Percentiles rank a stretch among this genome's conserved stretches.
These are phyloP conservation scores for Drosophila mojavensis DNA, from an alignment of 1,140 invertebrate genomes.

Conservation along the genomic window DNA sequence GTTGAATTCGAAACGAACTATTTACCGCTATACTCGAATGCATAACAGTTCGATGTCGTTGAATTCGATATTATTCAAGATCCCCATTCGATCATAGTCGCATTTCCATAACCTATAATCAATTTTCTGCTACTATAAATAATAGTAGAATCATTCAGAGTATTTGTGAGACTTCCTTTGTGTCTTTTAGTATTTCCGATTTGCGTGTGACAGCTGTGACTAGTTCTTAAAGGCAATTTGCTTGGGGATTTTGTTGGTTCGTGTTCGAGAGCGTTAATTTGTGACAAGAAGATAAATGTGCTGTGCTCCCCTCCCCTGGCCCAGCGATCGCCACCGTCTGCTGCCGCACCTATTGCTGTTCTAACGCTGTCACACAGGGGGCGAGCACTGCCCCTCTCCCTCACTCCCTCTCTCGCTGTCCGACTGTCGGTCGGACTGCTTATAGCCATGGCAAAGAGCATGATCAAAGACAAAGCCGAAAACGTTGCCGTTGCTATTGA, in stretches of 20 bases:
- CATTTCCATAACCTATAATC: no score
- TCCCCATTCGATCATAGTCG: no score
- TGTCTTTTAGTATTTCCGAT: conserved; percentile 19
- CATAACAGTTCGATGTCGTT: no score
- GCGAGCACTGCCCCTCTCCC: neutral
- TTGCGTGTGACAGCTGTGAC: conserved; percentile 13
- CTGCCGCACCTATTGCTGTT: conserved; percentile 23
- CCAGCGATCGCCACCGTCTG: neutral
- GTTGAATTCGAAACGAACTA: no score
- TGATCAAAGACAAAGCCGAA: conserved; percentile 67
- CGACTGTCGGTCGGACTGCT: neutral
- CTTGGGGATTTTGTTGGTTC: conserved; percentile 3
- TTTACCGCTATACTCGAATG: no score
- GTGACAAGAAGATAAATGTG: conserved; percentile 77
- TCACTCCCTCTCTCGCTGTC: neutral
- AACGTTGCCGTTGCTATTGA: conserved; percentile 36
- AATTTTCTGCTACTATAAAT: no score
- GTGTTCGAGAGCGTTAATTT: conserved; percentile 64
- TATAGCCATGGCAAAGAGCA: conserved; percentile 60
- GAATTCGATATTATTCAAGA: no score
- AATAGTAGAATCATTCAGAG: no score
- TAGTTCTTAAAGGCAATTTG: neutral
- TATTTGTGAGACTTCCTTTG: neutral
- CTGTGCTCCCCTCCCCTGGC: conserved; percentile 20
- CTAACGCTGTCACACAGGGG: conserved; percentile 39